phyloP scores from a whole-genome alignment of 2,888 invertebrate genomes.

The Phalera bucephala region DNA sequence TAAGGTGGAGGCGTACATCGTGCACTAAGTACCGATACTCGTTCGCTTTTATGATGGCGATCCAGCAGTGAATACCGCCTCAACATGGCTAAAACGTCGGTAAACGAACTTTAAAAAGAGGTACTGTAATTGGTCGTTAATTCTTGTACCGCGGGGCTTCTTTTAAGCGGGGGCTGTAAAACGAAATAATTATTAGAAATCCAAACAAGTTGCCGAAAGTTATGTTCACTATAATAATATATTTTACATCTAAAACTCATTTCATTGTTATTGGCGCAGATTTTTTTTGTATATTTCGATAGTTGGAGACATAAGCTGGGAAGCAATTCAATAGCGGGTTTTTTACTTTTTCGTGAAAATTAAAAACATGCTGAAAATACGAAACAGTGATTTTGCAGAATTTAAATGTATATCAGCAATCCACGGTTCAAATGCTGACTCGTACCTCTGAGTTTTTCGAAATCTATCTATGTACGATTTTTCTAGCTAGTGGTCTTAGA shows the following conservation, averaged over 20 bases:
- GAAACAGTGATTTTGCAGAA: no score
- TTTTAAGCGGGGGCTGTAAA: background rate
- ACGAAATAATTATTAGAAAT: background rate
- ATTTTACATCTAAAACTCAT: background rate
- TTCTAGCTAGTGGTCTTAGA: no score
- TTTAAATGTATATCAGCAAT: no score
- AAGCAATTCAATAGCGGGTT: background rate
- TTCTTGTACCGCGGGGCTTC: background rate
- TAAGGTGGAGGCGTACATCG: background rate
- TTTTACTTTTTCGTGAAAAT: background rate
- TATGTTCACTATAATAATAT: background rate
- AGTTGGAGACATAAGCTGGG: background rate
- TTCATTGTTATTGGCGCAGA: background rate
- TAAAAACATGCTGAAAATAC: background rate
- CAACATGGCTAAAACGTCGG: background rate
- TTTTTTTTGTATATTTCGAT: background rate
- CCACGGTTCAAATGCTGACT: no score
- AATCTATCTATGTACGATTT: no score
- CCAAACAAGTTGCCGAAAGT: background rate
- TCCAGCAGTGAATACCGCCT: background rate
- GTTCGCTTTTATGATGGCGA: background rate
- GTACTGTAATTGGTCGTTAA: background rate
- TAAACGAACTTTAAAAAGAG: background rate
- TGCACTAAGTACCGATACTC: background rate
- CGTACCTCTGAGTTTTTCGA: no score